Conservation (phyloP, 2,888 invertebrate species). For the Glaucopsyche alexis region DNA sequence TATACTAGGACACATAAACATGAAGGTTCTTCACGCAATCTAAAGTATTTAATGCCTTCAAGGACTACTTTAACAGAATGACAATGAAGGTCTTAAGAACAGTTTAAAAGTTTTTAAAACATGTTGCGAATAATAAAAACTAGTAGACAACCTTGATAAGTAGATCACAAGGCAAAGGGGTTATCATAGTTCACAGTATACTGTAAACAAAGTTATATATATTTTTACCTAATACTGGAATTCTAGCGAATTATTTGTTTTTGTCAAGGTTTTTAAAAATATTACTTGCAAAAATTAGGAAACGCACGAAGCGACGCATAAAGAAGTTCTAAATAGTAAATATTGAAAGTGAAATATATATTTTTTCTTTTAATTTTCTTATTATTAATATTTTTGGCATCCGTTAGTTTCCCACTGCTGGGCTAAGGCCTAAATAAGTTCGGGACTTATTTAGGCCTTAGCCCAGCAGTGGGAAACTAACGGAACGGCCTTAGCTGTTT, state of each 20-base stretch:
- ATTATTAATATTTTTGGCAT: no score
- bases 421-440: no score
- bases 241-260: neutral
- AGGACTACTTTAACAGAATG: neutral
- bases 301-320: no score
- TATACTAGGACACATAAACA: neutral
- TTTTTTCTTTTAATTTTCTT: no score
- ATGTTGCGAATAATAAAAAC: slow-evolving; percentile 16
- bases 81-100: slow-evolving; percentile 11
- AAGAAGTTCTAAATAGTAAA: no score
- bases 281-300: neutral
- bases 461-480: no score
- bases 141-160: slow-evolving; percentile 24
- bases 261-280: neutral
- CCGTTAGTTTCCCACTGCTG: no score
- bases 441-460: no score
- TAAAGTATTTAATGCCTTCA: slow-evolving; percentile 22
- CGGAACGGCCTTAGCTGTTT: no score
- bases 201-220: neutral
- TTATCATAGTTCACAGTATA: neutral
- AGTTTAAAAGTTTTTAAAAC: slow-evolving; percentile 7
- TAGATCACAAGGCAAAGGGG: slow-evolving; percentile 16
- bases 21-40: neutral
- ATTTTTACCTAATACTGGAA: neutral
- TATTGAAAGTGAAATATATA: no score